phyloP scores from a whole-genome alignment of 1,140 invertebrate genomes.

The Bombyx mandarina region DNA sequence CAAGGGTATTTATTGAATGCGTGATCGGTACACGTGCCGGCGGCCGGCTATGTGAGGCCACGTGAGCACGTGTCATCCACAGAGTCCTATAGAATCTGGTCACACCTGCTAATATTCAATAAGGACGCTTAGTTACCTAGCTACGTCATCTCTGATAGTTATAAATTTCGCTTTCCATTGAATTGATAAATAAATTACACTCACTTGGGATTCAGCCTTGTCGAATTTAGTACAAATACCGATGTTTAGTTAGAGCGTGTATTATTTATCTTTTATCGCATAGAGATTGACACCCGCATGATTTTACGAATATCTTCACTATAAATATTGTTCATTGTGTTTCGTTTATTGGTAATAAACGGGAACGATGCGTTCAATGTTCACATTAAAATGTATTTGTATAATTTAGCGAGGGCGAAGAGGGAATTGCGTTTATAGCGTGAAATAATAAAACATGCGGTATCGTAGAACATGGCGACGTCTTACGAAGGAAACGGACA shows the following conservation, averaged over 20 bases:
- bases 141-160: no score
- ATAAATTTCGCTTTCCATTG: no score
- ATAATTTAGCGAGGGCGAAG: slow-evolving; percentile 35
- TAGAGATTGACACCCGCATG: slow-evolving; percentile 22
- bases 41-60: slow-evolving; percentile 19
- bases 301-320: slow-evolving; percentile 23
- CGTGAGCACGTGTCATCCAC: slow-evolving; percentile 39
- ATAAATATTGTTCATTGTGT: slow-evolving; percentile 30
- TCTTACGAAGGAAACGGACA: slow-evolving; percentile 60
- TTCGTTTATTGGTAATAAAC: slow-evolving; percentile 43
- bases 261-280: slow-evolving; percentile 7
- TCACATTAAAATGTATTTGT: slow-evolving; percentile 43
- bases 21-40: slow-evolving; percentile 37
- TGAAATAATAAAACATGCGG: slow-evolving; percentile 63
- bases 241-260: slow-evolving; percentile 4
- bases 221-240: not conserved
- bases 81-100: no score
- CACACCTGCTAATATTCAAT: no score
- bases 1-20: slow-evolving; percentile 13
- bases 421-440: slow-evolving; percentile 41
- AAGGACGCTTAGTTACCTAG: no score
- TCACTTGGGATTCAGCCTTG: no score
- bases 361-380: slow-evolving; percentile 34
- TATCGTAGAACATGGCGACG: slow-evolving; percentile 53
- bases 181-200: no score